Evolutionary conservation across 2,113 vertebrate species (phyloP).

Genomic region (Etia nguti): DNA sequence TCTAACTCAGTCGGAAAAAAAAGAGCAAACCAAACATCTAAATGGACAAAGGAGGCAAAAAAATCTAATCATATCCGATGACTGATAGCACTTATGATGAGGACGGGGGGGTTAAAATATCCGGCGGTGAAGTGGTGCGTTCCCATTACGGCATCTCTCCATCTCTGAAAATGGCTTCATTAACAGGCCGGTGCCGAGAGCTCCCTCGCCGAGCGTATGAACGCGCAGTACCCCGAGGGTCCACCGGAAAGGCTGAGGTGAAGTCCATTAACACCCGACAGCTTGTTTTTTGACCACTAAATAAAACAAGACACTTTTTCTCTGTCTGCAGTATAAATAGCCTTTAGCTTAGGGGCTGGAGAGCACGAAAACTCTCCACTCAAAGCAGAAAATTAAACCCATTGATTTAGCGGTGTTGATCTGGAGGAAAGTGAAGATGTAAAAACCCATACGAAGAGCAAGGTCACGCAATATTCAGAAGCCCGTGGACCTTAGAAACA

Average conservation of each 20-base stretch:
- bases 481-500: background rate
- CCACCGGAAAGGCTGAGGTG: conserved; percentile 50
- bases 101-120: conserved; percentile 61
- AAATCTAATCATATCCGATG: conserved; percentile 46
- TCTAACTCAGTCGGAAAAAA: background rate
- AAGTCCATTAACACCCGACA: conserved; percentile 66
- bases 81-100: conserved; percentile 63
- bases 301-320: conserved; percentile 60
- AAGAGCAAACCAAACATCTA: background rate
- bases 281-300: conserved; percentile 66
- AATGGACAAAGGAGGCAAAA: conserved; percentile 10
- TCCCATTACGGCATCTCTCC: conserved; percentile 60
- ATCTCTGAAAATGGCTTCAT: conserved; percentile 65
- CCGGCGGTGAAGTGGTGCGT: conserved; percentile 55
- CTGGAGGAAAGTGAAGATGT: background rate
- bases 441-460: background rate
- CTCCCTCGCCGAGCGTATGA: conserved; percentile 41
- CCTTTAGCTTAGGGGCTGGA: conserved; percentile 5
- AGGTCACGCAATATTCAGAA: background rate
- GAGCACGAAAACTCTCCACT: background rate
- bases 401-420: background rate
- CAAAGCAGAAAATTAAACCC: background rate
- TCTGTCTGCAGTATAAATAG: conserved; percentile 45
- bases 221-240: conserved; percentile 46
- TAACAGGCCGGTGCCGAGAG: conserved; percentile 51